Evolutionary conservation across 2,113 vertebrate genomes (phyloP), one percentile per base, ranked within the genome.

Genomic region (Nesogale talazaci): DNA sequence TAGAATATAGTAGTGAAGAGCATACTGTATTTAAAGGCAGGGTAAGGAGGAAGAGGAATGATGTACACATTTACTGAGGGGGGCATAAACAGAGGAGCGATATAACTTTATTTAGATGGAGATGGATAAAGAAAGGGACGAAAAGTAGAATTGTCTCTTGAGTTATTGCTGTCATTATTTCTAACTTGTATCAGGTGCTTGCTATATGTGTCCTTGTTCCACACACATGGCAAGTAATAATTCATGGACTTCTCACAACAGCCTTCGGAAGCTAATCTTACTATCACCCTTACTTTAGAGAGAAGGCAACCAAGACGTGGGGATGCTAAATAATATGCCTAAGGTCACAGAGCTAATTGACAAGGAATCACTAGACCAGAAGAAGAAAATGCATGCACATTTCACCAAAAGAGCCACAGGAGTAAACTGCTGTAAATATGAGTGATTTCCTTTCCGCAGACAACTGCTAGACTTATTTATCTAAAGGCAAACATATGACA

Each of bases 91-190:
- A 81, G 22, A 89, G 83, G 23, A 5, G 31, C n/a, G 89, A 91
- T 87, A 87, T 12, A 87, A 29, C 72, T 92, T 80, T 87, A 95
- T 59, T 72, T 84, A 93, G 61, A 75, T 74, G 16, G 91, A 84
- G 40, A 91, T 17, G 94, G 29, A 89, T 91, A 87, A 38, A 89
- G 90, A 88, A 83, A 92, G 17, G 83, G 67, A 70, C 42, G 77
- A 65, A 59, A 89, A 36, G 29, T 85, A 76, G n/a, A 92, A 88
- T 81, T 2, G 27, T 67, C 72, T 77, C 52, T 86, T 93, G 1
- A 72, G 19, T 83, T 89, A 56, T 74, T 36, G 34, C 3, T 52
- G 29, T 42, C 9, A 82, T 88, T 61, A 86, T 91, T 72, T 31
- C 38, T 94, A 81, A 57, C 16, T 93, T 61, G 72, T 90, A 85